Base-by-base conservation (phyloP, 2,797 vertebrate species). In the Propithecus perrieri region DNA sequence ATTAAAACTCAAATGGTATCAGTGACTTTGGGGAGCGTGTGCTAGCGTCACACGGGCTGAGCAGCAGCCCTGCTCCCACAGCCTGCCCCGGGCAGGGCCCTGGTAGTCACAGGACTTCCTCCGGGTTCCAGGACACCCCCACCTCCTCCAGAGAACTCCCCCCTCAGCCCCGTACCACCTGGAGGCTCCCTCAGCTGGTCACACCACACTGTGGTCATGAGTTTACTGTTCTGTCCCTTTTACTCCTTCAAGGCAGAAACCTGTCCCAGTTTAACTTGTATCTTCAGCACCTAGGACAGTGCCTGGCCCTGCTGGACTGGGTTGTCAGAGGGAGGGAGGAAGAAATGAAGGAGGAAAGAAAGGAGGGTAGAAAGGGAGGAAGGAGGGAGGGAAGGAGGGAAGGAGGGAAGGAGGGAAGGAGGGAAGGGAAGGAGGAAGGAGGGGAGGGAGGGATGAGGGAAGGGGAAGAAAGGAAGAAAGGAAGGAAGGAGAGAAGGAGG, bases 171-270 rank as follows among this genome's bases (percentile, higher is more conserved):
- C 10, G 6, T 1, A 12, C 38, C 22, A 4, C 2, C 20, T 20
- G 13, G 38, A 18, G 17, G 8, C 24, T 12, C 41, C 41, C 35
- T 0, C 7, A 18, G 13, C n/a, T 1, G 2, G 6, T 13, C 24
- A 6, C 22, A 1, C 0, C 0, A 2, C 15, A 1, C 11, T 1
- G 17, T 15, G 8, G 13, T 2, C 46, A 1, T 0, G 2, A 50
- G 48, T 12, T 11, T 6, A 0, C 7, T 43, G 4, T 20, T 33
- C 22, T 18, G 18, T 41, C 57, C 71, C 24, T 38, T 20, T 7
- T 5, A 26, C 2, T 41, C 10, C 53, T 67, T 11, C 33, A 12
- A 17, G 35, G n/a, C 18, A 46, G 53, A 5, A 63, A 9, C 38
- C 11, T 22, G 38, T 9, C 61, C 57, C 18, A 0, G 8, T 7